These are phyloP conservation scores for Physella acuta DNA, from an alignment of 1,140 invertebrate species.

Conservation along the genomic window DNA sequence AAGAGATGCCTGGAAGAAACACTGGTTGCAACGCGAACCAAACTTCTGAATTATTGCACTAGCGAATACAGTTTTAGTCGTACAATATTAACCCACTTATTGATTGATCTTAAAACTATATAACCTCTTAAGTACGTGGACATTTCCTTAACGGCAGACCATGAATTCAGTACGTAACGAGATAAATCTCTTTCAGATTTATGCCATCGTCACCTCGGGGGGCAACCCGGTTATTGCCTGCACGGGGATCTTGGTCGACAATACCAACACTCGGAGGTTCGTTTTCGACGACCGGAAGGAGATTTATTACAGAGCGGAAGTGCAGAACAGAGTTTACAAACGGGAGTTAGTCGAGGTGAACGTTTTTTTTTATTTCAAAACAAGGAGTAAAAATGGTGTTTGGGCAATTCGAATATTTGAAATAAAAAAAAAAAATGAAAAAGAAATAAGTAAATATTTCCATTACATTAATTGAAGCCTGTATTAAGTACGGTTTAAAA, in stretches of 20 bases:
- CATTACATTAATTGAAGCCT: no score
- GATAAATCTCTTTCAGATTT: conserved; percentile 59
- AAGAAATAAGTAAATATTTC: no score
- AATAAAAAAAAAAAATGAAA: no score
- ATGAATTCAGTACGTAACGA: neutral
- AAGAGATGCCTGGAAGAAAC: no score
- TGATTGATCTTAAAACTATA: neutral
- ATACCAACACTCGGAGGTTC: conserved; percentile 73
- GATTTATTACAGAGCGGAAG: conserved; percentile 80
- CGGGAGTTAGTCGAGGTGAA: conserved; percentile 73
- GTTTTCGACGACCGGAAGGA: conserved; percentile 69
- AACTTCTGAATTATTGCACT: no score
- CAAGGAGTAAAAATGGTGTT: neutral
- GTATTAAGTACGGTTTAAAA: no score
- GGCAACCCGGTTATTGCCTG: conserved; percentile 81
- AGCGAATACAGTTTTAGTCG: no score
- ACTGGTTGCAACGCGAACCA: no score
- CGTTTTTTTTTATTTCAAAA: no score
- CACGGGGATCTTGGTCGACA: conserved; percentile 81
- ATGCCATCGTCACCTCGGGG: conserved; percentile 62
- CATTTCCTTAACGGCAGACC: neutral
- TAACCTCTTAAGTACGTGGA: neutral
- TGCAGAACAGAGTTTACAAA: conserved; percentile 86
- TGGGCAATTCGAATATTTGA: no score
- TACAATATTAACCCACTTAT: neutral